Evolutionary conservation across 2,888 invertebrate species (phyloP), one percentile per base, ranked within the genome.

Genomic region (Spodoptera littoralis): DNA sequence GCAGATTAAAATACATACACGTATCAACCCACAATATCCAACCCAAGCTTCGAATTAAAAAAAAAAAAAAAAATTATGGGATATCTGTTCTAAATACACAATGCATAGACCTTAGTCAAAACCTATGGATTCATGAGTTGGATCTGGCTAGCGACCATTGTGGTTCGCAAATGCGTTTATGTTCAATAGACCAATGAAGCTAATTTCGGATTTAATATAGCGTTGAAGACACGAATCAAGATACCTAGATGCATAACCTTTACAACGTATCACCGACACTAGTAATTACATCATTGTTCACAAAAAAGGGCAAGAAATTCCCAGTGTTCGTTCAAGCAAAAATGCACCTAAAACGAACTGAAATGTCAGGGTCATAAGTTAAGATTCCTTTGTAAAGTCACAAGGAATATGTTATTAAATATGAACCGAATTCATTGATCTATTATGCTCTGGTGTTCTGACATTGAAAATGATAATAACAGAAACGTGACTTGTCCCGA

Each of bases 331-430:
- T 11, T 67, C 60, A 51, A 51, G 59, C 70, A 57, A 80, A 81
- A 85, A 86, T 87, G 85, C 82, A 73, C 68, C 77, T 76, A 75
- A 84, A 81, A 67, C 69, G 62, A 72, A 68, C 58, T 46, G 27
- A 88, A 90, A 91, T 90, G 91, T 89, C 90, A 91, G 62, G 91
- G 91, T 68, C 83, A 78, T 51, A 69, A 60, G 63, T 63, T 65
- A 79, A 77, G 81, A 83, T 83, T 81, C 80, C 77, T 81, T 84
- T 83, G 84, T 83, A 77, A 59, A 80, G 60, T 68, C 70, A 54
- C 67, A 65, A 72, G 80, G 84, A 84, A 83, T 77, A 78, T 60
- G 75, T 80, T 81, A 79, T 83, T 78, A 83, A 85, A 85, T 77
- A 65, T 78, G 65, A 82, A 79, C 77, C 70, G 76, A 81, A 80